Conservation (phyloP, 2,113 vertebrate genomes). For the Ochotona princeps region DNA sequence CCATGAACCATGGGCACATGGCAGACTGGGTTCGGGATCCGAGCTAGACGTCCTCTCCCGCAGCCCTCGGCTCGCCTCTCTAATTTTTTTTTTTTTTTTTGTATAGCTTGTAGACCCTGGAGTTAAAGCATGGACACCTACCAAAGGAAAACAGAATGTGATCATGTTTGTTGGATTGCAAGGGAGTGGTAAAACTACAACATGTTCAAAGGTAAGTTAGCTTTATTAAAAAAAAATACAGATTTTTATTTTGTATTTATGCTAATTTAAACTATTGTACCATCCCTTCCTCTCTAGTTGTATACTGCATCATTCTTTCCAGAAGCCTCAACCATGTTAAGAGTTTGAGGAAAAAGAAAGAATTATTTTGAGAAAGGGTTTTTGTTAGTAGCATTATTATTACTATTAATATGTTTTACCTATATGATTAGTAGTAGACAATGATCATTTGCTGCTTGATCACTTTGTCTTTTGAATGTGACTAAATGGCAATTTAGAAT, state of each 20-base stretch:
- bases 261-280: constrained; percentile 12
- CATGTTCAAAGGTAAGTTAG: constrained; percentile 95
- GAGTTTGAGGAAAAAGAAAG: background rate
- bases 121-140: constrained; percentile 99
- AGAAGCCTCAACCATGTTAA: constrained; percentile 18
- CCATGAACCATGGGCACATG: too few relatives aligned
- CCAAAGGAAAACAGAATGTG: constrained; percentile 99
- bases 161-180: constrained; percentile 99
- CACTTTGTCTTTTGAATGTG: constrained; percentile 48
- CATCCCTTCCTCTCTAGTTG: background rate
- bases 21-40: too few relatives aligned
- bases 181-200: constrained; percentile 99
- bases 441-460: background rate
- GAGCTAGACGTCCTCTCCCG: too few relatives aligned
- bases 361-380: constrained; percentile 5
- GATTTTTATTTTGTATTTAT: constrained; percentile 43
- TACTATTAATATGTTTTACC: background rate
- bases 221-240: background rate
- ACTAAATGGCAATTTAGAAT: constrained; percentile 32
- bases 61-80: too few relatives aligned
- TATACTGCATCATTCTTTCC: constrained; percentile 1
- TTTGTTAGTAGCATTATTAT: background rate
- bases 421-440: background rate
- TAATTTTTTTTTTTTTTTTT: constrained; percentile 63
- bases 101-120: constrained; percentile 97